Evolutionary conservation across 2,113 vertebrate genomes (phyloP).

Genomic region (Bufo gargarizans): DNA sequence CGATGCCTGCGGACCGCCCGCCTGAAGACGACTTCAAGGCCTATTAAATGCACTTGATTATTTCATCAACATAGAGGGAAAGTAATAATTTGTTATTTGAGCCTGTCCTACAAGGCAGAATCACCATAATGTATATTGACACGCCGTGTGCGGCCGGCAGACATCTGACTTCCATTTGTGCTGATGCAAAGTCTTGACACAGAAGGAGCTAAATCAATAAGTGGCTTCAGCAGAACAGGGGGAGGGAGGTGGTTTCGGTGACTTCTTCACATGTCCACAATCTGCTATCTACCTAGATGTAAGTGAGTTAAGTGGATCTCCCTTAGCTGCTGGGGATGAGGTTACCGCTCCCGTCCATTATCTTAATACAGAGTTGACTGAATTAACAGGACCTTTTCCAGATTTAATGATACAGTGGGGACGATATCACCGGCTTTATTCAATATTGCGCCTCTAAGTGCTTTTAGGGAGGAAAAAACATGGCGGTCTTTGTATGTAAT

Average conservation of each 20-base stretch:
- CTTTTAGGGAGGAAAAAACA: conserved; percentile 6
- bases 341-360: conserved; percentile 10
- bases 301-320: conserved; percentile 34
- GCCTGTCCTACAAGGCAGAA: neutral
- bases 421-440: conserved; percentile 5
- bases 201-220: conserved; percentile 43
- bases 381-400: conserved; percentile 21
- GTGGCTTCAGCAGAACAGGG: neutral
- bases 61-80: conserved; percentile 10
- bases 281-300: conserved; percentile 42
- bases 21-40: neutral
- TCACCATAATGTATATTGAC: conserved; percentile 52
- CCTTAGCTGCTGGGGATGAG: neutral
- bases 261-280: neutral
- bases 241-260: neutral
- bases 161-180: conserved; percentile 45
- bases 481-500: neutral
- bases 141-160: neutral
- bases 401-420: conserved; percentile 36
- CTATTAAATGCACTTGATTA: conserved; percentile 36
- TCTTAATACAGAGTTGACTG: conserved; percentile 22
- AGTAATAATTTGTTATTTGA: conserved; percentile 31
- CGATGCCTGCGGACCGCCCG: neutral
- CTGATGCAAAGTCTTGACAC: conserved; percentile 51
- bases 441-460: conserved; percentile 32